Base-by-base conservation (phyloP, 2,888 invertebrate genomes). In the Drosophila nigricruria region DNA sequence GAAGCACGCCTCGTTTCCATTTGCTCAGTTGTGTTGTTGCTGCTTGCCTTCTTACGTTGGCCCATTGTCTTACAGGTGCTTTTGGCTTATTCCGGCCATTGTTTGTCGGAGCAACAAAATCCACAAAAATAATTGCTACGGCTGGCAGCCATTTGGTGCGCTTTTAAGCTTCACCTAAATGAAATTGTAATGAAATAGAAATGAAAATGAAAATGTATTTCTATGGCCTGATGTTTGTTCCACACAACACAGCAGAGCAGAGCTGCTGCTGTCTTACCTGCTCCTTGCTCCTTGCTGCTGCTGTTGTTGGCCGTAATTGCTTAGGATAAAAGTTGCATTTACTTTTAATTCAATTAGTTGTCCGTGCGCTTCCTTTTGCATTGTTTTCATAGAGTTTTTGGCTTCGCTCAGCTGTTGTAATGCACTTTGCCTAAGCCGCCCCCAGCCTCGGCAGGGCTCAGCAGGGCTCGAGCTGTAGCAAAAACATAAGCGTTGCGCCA, bases 111-210 rank as follows among this genome's bases (percentile, higher is more conserved):
- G 64, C 67, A 66, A 66, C 70, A 73, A 76, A 85, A 88, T 85
- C 86, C 88, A 85, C 88, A 89, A 89, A 86, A 86, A 86, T 86
- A 86, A 86, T 86, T 86, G 88, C 82, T 77, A 82, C 88, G 86
- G 86, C 82, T 73, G 86, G 82, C 86, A 83, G 86, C 82, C 82
- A 83, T 83, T 83, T 78, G 85, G 82, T 86, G 77, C 84, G 88
- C 89, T 86, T 89, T 88, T 87, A 84, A 89, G 89, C 85, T 87
- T 84, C 85, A 84, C 88, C 84, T 87, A 85, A 89, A 86, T 80
- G 85, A 86, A 86, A 86, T 89, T 88, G 82, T 89, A 86, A 88
- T 86, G 86, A 86, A 85, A 77, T 81, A 76, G 71, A 82, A 88
- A 77, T 86, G 73, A 73, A 84, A 82, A 82, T 73, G 80, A 80